Evolutionary conservation across 2,113 vertebrate genomes (phyloP), one percentile per base, ranked within the genome.

Genomic region (Balaenoptera acutorostrata): DNA sequence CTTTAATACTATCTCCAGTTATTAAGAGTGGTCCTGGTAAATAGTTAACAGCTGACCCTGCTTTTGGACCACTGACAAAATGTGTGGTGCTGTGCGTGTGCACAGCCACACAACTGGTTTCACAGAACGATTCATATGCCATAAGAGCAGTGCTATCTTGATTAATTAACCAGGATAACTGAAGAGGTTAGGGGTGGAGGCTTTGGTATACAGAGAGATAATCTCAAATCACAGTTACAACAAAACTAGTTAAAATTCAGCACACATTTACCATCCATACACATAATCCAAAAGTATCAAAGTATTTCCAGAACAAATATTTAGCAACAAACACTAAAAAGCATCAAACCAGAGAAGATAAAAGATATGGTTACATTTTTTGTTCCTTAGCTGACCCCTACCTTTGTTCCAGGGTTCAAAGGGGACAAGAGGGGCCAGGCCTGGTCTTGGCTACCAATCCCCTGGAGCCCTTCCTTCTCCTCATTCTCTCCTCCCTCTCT

Each of bases 251-350:
- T 71, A 96, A 93, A 90, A 66, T 85, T 88, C 66, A 95, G 59
- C 77, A 68, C 3, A 57, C 46, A n/a, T 68, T 72, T 88, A 55
- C 29, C 46, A 93, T 23, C 75, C 71, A 57, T 41, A 39, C 2
- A 41, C 44, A n/a, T 52, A 94, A 83, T 55, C 41, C 46, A 57
- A 90, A 93, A 74, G n/a, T 75, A 18, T 80, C 68, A 29, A 95
- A 95, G 87, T 71, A 81, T 91, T 77, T 93, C 83, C 20, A 96
- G 52, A 80, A 61, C 20, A 96, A 96, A 72, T 39, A 21, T 93
- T 75, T 80, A 88, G 31, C 86, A 46, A 84, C 49, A 75, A n/a
- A 55, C 31, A 64, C 55, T 77, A 55, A 69, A 10, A 71, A 57
- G 4, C 39, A 92, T 59, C n/a, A 49, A n/a, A 63, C 27, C 21